Conservation (phyloP, 2,797 vertebrate genomes). For the Hypotaenidia philippensis region DNA sequence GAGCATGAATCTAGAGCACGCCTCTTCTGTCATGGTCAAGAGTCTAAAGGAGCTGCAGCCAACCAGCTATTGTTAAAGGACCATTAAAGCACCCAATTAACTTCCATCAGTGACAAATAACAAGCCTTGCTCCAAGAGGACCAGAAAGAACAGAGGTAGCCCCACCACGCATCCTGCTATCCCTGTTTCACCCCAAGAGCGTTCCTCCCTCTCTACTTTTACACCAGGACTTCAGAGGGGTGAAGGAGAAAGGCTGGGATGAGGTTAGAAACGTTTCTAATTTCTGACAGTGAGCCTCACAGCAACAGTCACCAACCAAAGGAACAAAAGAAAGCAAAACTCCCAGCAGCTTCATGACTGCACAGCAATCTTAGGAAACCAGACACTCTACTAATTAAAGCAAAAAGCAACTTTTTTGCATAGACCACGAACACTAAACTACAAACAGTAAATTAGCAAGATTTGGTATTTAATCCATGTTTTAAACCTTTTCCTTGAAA, state of each 20-base stretch:
- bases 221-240: background rate
- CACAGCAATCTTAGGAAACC: background rate
- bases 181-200: background rate
- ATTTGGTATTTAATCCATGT: background rate
- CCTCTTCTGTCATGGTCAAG: background rate
- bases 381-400: background rate
- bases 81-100: background rate
- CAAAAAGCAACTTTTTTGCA: background rate
- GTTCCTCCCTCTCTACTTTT: background rate
- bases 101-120: background rate
- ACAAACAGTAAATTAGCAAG: background rate
- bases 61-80: background rate
- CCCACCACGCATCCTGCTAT: background rate
- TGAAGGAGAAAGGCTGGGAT: background rate
- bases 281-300: background rate
- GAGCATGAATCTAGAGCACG: background rate
- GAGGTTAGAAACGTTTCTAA: background rate
- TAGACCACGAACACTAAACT: background rate
- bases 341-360: background rate
- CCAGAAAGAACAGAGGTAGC: background rate
- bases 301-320: background rate
- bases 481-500: slow-evolving; percentile 5
- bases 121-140: background rate
- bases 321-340: background rate
- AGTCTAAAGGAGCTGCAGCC: background rate